Evolutionary conservation across 2,113 vertebrate genomes (phyloP), one percentile per base, ranked within the genome.

Genomic region (Xerus inauris): DNA sequence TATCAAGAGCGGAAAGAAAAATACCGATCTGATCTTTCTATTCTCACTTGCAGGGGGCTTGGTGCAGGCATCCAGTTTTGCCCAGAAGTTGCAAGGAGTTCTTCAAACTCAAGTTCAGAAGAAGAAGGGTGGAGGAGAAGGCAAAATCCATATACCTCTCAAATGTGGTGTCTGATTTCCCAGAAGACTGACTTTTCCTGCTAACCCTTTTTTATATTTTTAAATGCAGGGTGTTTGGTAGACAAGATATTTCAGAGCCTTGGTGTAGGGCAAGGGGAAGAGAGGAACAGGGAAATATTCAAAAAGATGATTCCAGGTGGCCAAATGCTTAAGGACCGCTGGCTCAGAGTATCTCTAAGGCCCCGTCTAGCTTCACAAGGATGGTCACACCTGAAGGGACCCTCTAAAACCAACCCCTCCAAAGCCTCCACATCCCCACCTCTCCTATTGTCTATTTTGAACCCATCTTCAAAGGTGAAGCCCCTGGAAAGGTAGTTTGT

Each of bases 61-160:
- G 64, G 71, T 26, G 17, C 38, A 32, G 30, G 71, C n/a, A 90
- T 85, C 75, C 0, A 8, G 57, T 92, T 75, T 75, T 97, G 57
- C 76, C 94, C 71, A 75, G 90, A 87, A 96, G 59, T 94, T 40
- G 0, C 64, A 91, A n/a, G 4, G 10, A 94, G 71, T 94, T 64
- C 89, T 89, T 97, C 76, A 75, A 94, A 85, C 49, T 89, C 87
- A 97, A 87, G 79, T 83, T 93, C 94, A 71, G 73, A 95, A 96
- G 40, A 75, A 49, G 14, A 9, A 16, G 45, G 71, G 12, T 28
- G 32, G 22, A 19, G 30, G 4, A 69, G 69, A 83, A 89, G 42
- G 64, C 49, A 94, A 91, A 94, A 97, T 89, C 65, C 45, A 80
- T 89, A 93, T 0, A 76, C 42, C 47, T 97, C 84, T 96, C 88